Percentiles rank a stretch among this genome's conserved stretches.
Evolutionary conservation across 2,113 vertebrate genomes (phyloP).

Genomic region (Ovis canadensis): DNA sequence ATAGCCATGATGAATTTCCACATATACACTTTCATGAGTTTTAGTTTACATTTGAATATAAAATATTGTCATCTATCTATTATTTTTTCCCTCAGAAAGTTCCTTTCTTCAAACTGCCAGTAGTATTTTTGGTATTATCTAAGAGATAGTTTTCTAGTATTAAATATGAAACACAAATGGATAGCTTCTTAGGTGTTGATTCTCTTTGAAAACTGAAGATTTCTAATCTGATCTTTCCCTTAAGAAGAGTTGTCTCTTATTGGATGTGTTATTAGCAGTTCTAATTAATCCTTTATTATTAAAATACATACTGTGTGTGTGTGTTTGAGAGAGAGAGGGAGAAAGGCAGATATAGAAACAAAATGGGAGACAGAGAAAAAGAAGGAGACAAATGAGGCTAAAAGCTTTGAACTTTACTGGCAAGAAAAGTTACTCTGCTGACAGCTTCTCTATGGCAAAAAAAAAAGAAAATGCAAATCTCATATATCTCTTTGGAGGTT

Average conservation of each 20-base stretch:
- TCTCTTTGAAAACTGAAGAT: neutral
- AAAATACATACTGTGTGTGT: neutral
- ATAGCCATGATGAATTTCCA: neutral
- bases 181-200: neutral
- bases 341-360: neutral
- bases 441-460: neutral
- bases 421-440: neutral
- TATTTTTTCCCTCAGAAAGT: slow-evolving; percentile 7
- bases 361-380: neutral
- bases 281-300: neutral
- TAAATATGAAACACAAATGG: neutral
- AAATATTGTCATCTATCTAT: neutral
- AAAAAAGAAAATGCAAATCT: neutral
- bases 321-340: neutral
- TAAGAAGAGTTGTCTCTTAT: neutral
- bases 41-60: neutral
- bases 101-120: neutral
- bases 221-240: neutral
- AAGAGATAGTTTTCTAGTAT: neutral
- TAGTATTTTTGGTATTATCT: neutral
- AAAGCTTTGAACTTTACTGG: neutral
- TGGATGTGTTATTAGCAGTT: neutral
- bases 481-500: neutral
- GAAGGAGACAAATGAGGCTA: neutral
- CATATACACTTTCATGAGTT: neutral